Base-by-base conservation (phyloP, 2,113 vertebrate species). In the Antechinus stuartii region DNA sequence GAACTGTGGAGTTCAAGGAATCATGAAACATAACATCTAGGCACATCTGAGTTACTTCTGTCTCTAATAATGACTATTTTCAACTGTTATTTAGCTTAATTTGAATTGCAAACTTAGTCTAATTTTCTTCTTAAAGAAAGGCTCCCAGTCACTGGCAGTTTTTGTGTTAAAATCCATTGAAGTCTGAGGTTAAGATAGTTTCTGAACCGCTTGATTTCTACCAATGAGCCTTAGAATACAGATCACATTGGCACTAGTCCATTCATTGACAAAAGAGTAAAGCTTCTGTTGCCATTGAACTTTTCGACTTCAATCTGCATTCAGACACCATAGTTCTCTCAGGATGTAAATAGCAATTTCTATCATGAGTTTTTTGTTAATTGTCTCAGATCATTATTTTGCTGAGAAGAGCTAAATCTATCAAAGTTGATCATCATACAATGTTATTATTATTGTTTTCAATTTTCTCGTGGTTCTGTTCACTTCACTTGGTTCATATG, bases 61-160 rank as follows among this genome's bases (percentile, higher is more conserved):
- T 95, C 12, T 57, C 19, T 91, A 50, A 49, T 94, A 92, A 61
- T 53, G 94, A 91, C 42, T 61, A 89, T n/a, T 93, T 94, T 93
- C 9, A 84, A 55, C 30, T 90, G 46, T 16, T 89, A 27, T 91
- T 92, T 50, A 54, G 92, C n/a, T 91, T 57, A 95, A 96, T 12
- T 90, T 11, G 54, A 27, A 5, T 46, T 27, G 30, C 56, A 57
- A 95, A 11, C 5, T 53, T 68, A 26, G 49, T 90, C 49, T 56
- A 8, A 84, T 49, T 94, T 76, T 35, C 35, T 76, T 68, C 30
- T 16, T 68, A 68, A 30, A 68, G 12, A 42, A 42, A 42, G 42
- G 2, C 49, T 53, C 57, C 27, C 57, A 61, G 0, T 61, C 27
- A 30, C 26, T 27, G 30, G 57, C 57, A 61, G 27, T 61, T 50